Percentiles rank a stretch among this genome's conserved stretches.
Conservation (phyloP, 2,888 invertebrate genomes). For the Apodemia duryi region DNA sequence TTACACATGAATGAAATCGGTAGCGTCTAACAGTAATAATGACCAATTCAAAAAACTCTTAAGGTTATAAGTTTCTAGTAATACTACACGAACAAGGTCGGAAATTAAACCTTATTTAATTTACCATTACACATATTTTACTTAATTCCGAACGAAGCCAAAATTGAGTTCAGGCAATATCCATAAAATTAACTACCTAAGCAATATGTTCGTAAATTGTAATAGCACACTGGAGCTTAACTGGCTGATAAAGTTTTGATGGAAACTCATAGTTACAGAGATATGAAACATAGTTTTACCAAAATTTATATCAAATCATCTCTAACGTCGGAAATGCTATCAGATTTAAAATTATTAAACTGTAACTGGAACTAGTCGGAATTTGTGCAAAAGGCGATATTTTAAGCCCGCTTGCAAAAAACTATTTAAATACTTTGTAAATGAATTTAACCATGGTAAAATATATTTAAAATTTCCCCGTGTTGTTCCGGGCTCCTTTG, state of each 20-base stretch:
- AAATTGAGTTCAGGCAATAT: constrained; percentile 5
- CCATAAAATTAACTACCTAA: constrained; percentile 4
- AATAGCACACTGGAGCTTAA: background rate
- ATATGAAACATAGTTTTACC: constrained; percentile 7
- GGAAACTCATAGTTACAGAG: constrained; percentile 6
- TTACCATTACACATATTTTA: constrained; percentile 6
- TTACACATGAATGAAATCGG: background rate
- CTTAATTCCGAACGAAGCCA: background rate
- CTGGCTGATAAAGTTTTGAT: constrained; percentile 12
- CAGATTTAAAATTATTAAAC: background rate
- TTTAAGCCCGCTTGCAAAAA: too few relatives aligned
- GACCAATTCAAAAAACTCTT: background rate
- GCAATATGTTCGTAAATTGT: constrained; percentile 4
- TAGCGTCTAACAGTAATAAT: too few relatives aligned
- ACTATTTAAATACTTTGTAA: too few relatives aligned
- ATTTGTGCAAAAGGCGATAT: background rate
- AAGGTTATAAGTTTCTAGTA: background rate
- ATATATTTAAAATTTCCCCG: too few relatives aligned
- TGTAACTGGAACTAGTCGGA: background rate
- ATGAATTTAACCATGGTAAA: too few relatives aligned
- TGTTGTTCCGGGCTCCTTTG: too few relatives aligned
- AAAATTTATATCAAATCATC: constrained; percentile 1
- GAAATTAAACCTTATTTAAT: background rate
- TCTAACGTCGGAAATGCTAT: background rate
- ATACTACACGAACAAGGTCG: background rate